A percentile compares a stretch with the other conserved stretches of the same genome.
Evolutionary conservation across 2,888 invertebrate species (phyloP).

Genomic region (Lasioglossum marginatum): DNA sequence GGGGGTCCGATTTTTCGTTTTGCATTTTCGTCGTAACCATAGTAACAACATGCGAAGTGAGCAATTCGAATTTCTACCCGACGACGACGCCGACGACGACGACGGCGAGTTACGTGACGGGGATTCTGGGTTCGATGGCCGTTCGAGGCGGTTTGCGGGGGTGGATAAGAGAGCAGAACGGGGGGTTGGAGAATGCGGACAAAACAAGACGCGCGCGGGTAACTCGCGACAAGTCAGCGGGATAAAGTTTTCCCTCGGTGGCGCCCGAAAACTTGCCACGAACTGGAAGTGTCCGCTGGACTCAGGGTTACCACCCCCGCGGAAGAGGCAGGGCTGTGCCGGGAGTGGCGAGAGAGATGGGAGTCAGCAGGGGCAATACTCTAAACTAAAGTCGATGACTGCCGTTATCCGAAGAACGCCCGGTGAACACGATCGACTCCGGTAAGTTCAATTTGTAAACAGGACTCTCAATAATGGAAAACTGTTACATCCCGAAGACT

Average conservation of each 20-base stretch:
- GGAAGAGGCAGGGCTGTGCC: slow-evolving; percentile 3
- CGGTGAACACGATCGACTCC: slow-evolving; percentile 67
- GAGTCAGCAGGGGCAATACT: slow-evolving; percentile 65
- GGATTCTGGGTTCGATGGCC: slow-evolving; percentile 71
- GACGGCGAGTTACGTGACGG: slow-evolving; percentile 73
- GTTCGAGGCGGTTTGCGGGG: slow-evolving; percentile 34
- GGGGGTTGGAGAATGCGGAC: slow-evolving; percentile 64
- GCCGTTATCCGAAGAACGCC: slow-evolving; percentile 17
- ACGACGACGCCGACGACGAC: slow-evolving; percentile 34
- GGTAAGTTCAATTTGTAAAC: slow-evolving; percentile 82
- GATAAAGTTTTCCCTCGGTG: slow-evolving; percentile 78
- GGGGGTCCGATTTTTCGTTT: slow-evolving; percentile 27
- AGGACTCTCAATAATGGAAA: slow-evolving; percentile 81
- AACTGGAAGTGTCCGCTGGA: slow-evolving; percentile 74
- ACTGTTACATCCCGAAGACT: slow-evolving; percentile 77
- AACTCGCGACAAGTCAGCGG: slow-evolving; percentile 77
- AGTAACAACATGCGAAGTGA: slow-evolving; percentile 27
- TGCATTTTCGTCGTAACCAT: slow-evolving; percentile 22
- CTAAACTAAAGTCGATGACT: slow-evolving; percentile 73
- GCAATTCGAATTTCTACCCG: slow-evolving; percentile 46
- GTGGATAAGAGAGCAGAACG: background rate
- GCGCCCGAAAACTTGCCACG: slow-evolving; percentile 78
- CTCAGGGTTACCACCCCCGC: slow-evolving; percentile 39
- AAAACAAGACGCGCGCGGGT: slow-evolving; percentile 76
- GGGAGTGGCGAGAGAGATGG: slow-evolving; percentile 27